Conservation (phyloP, 2,797 vertebrate genomes). For the Molothrus ater region DNA sequence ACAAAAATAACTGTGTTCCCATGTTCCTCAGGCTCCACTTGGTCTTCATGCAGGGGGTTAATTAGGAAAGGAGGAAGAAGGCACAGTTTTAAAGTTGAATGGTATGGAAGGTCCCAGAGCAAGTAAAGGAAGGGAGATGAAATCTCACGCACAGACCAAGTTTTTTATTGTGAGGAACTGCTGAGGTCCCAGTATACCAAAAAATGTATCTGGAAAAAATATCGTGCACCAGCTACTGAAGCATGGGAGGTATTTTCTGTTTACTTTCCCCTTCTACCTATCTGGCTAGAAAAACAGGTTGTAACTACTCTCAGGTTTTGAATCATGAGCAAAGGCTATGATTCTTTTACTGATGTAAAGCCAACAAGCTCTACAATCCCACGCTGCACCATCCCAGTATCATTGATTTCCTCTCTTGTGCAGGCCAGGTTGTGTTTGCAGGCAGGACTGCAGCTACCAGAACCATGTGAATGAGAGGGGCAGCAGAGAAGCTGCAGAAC, state of each 20-base stretch:
- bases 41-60: not conserved
- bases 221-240: not conserved
- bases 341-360: not conserved
- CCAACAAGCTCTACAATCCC: not conserved
- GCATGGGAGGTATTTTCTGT: not conserved
- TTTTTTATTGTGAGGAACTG: not conserved
- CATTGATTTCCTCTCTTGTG: not conserved
- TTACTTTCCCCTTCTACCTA: not conserved
- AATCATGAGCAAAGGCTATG: not conserved
- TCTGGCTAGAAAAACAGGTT: not conserved
- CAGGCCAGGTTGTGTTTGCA: not conserved
- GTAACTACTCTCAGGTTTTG: not conserved
- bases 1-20: not conserved
- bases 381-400: rapidly evolving
- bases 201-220: not conserved
- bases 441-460: not conserved
- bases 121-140: not conserved
- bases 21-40: not conserved
- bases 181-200: not conserved
- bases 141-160: not conserved
- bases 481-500: not conserved
- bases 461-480: not conserved
- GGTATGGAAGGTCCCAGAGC: not conserved
- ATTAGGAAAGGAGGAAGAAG: not conserved
- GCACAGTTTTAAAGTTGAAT: not conserved